Percentiles rank a stretch among this genome's conserved stretches.
These are phyloP conservation scores for Gymnocheta viridis DNA, from an alignment of 2,888 invertebrate genomes.

Conservation along the genomic window DNA sequence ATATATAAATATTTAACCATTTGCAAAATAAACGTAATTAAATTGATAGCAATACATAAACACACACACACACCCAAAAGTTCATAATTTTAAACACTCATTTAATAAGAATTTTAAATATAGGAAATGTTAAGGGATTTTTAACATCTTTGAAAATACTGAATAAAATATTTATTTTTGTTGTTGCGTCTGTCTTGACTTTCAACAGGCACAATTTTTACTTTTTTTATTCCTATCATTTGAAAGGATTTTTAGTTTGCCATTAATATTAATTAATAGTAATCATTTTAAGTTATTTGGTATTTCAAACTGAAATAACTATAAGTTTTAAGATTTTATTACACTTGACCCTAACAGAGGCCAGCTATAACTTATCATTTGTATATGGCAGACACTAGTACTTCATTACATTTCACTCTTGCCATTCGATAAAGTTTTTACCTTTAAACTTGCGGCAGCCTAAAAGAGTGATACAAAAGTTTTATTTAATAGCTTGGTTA, in stretches of 20 bases:
- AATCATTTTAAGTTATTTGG: constrained; percentile 34
- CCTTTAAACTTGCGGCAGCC: background rate
- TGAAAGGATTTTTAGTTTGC: background rate
- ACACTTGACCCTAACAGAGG: constrained; percentile 41
- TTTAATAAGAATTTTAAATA: background rate
- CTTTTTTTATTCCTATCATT: background rate
- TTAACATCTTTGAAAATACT: background rate
- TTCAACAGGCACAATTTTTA: constrained; percentile 13
- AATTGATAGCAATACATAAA: constrained; percentile 20
- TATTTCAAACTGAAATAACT: constrained; percentile 51
- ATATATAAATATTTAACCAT: constrained; percentile 45
- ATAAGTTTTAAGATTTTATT: constrained; percentile 57
- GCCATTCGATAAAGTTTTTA: constrained; percentile 2
- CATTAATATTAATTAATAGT: constrained; percentile 56
- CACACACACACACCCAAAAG: background rate
- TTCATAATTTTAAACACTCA: background rate
- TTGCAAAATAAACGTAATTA: constrained; percentile 51
- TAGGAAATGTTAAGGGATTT: background rate
- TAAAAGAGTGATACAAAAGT: constrained; percentile 4
- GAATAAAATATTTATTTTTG: constrained; percentile 13
- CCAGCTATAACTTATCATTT: constrained; percentile 46
- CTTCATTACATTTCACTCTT: background rate
- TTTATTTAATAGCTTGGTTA: background rate
- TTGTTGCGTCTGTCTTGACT: background rate
- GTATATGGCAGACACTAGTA: background rate